Evolutionary conservation across 2,888 invertebrate genomes (phyloP), one percentile per base, ranked within the genome.

Genomic region (Macrophya alboannulata): DNA sequence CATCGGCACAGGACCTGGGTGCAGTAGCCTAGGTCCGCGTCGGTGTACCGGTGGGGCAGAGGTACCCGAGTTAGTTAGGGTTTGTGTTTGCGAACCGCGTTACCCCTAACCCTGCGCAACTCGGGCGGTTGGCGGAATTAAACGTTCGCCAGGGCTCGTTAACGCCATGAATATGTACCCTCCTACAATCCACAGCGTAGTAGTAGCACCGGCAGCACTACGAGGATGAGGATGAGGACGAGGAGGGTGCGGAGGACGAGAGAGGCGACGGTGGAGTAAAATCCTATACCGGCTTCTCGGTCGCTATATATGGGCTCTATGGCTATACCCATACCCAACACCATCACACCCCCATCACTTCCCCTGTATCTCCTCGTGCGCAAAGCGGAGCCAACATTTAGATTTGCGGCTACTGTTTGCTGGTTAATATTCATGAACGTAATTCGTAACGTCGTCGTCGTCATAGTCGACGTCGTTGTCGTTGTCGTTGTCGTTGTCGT

Each of bases 151-250:
- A 92, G 91, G 93, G 92, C 93, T 93, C 93, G 93, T 93, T 93
- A 93, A 93, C 93, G 93, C 93, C 93, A 93, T 93, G 93, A 93
- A 93, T 93, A 93, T 93, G 93, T 93, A 93, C 93, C 93, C 93
- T 93, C 91, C 92, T 92, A 91, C 92, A 92, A 90, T 90, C 89
- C 77, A 72, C 72, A 72, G 82, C 74, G 51, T 86, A 84, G 55
- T 85, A 84, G 76, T 82, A 68, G 81, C 45, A 71, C 84, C 48
- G 5, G 59, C 59, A 72, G 84, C 43, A n/a, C 15, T 17, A 62
- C 17, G 43, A 51, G 25, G 79, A 81, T 17, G 40, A 31, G 79
- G 31, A 43, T 4, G 55, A 21, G 48, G 37, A 79, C 9, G 74
- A 40, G 45, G 55, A 77, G 55, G 48, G 9, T n/a, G 55, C 37